Evolutionary conservation across 2,113 vertebrate species (phyloP), one percentile per base, ranked within the genome.

Genomic region (Eurystomus gularis): DNA sequence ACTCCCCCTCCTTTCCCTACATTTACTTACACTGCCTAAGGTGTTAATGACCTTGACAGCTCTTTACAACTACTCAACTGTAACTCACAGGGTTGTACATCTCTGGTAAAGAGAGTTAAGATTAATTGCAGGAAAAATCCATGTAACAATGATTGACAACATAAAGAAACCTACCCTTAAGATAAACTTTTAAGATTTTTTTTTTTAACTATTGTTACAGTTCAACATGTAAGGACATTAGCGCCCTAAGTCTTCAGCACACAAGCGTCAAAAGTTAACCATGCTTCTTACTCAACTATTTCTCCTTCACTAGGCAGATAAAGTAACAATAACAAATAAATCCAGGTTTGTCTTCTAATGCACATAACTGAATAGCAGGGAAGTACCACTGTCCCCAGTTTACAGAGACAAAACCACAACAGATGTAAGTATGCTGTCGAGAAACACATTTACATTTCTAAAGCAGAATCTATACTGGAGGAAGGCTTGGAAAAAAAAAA

Each of bases 351-450:
- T 19, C 75, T 42, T 55, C 39, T 46, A 54, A 78, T 2, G 29
- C 10, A 26, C 2, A 2, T 8, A 91, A 75, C 12, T 31, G 6
- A 64, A n/a, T 4, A 64, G 16, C 25, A 77, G 19, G 17, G 21
- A 88, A 93, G 21, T 69, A 84, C 13, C n/a, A 65, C 48, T 64
- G 75, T 8, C 20, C 44, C 17, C 14, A 52, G 6, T 66, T 52
- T 76, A 87, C 33, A 76, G 11, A 62, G 14, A 62, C 2, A 44
- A 72, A 93, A 6, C 35, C 24, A 86, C 51, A 26, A n/a, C 29
- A 89, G 33, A 68, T 1, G 0, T 11, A 37, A 82, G 35, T 17
- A 18, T 6, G 12, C 7, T 11, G 3, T 9, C 11, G 2, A 82
- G 76, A 83, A 70, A 69, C 4, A 40, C 4, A 49, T 35, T 64